Evolutionary conservation across 2,888 invertebrate species (phyloP), one percentile per base, ranked within the genome.

Genomic region (Dryadula phaetusa): DNA sequence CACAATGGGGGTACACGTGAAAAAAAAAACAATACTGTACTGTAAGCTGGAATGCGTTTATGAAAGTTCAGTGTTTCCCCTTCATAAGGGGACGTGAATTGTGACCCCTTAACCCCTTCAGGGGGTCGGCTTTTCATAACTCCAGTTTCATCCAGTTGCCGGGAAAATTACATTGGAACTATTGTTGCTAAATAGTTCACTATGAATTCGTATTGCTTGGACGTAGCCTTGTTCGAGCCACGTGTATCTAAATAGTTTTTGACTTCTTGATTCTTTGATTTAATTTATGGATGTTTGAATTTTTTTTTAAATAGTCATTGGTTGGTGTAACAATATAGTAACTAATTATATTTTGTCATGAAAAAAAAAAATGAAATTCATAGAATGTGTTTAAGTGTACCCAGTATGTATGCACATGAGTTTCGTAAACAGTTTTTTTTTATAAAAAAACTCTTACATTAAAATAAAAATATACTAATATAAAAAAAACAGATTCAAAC

Each of bases 61-160:
- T 78, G 79, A 82, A 82, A 84, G 82, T 84, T 84, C 75, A 75
- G 79, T 75, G 78, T 82, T 84, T 81, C 25, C 56, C 56, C 20
- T 2, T 56, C 40, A n/a, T 37, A 10, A 40, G 56, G 25, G 56
- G 37, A 56, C 37, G 22, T 22, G 37, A 40, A 56, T 37, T n/a
- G 37, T 56, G 56, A 56, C 20, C 44, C 34, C 61, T 61, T 20
- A 60, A 28, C 46, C 34, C 61, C 60, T 32, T 47, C 66, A 64
- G 69, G 63, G 67, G 72, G 60, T 44, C 34, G 18, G 64, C 56
- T 67, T 67, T 70, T 67, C 67, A 70, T 67, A 70, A 65, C 67
- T 64, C 70, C n/a, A n/a, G 69, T 53, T 64, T 65, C 62, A 70
- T 69, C 70, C 68, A 68, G 68, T 64, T 65, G 20, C 61, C 54